Conservation (phyloP, 2,797 vertebrate species). For the Lithobates pipiens region DNA sequence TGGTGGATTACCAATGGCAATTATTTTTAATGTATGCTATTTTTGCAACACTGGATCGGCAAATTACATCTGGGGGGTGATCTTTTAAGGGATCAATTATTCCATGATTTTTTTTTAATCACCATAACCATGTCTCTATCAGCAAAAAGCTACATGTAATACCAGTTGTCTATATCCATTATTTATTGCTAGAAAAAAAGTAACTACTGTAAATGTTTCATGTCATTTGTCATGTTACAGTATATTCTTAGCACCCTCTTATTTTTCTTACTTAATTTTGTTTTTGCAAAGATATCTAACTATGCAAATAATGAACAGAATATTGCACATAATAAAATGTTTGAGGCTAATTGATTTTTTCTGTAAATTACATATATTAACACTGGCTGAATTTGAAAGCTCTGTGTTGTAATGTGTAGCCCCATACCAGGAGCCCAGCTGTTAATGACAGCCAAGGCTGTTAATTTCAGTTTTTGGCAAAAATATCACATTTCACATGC, state of each 20-base stretch:
- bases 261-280: not conserved
- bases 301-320: not conserved
- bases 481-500: not conserved
- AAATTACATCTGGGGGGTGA: too few species aligned
- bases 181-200: not conserved
- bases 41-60: too few species aligned
- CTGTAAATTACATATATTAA: not conserved
- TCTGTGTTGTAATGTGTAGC: not conserved
- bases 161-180: too few species aligned
- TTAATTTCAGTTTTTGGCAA: not conserved
- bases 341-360: not conserved
- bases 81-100: too few species aligned
- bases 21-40: too few species aligned
- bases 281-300: not conserved
- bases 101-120: too few species aligned
- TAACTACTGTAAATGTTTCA: not conserved
- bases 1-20: too few species aligned
- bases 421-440: not conserved
- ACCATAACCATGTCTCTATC: too few species aligned
- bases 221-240: not conserved
- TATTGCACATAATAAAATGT: not conserved
- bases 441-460: not conserved
- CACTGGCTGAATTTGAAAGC: not conserved
- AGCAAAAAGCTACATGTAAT: too few species aligned
- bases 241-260: not conserved